These are phyloP conservation scores for Ceuthmochares aereus DNA, from an alignment of 2,113 vertebrate species.

Conservation along the genomic window DNA sequence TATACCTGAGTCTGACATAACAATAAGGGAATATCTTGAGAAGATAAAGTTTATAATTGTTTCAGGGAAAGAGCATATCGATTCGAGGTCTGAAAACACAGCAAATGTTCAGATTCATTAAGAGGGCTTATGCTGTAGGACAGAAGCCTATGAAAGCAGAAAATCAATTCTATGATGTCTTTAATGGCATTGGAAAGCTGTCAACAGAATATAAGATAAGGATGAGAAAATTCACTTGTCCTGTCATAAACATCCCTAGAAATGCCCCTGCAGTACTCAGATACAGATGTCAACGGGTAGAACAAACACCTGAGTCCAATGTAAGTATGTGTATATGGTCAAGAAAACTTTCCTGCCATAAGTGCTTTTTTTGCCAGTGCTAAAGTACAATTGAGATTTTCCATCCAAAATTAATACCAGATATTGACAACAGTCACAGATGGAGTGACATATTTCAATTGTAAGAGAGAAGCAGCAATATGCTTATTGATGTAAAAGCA, in stretches of 20 bases:
- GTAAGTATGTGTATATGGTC: no score
- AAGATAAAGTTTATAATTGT: slow-evolving; percentile 25
- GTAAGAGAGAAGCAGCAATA: no score
- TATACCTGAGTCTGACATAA: neutral
- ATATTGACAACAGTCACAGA: no score
- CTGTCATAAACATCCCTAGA: neutral
- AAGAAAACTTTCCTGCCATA: neutral
- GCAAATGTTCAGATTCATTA: slow-evolving; percentile 20
- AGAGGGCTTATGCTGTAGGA: slow-evolving; percentile 4
- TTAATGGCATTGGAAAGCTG: slow-evolving; percentile 26
- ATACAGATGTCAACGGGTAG: neutral
- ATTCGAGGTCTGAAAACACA: neutral
- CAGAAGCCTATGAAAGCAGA: slow-evolving; percentile 2
- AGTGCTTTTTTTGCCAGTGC: neutral
- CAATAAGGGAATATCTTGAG: slow-evolving; percentile 7
- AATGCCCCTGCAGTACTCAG: neutral
- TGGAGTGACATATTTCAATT: no score
- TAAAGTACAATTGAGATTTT: neutral
- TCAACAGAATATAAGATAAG: neutral
- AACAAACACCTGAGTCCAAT: neutral
- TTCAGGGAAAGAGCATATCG: neutral
- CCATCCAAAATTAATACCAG: neutral
- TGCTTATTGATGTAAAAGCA: no score
- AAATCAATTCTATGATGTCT: slow-evolving; percentile 35
- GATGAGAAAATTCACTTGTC: neutral